Evolutionary conservation across 1,140 invertebrate genomes (phyloP).

Genomic region (Hyposmocoma kahamanoa): DNA sequence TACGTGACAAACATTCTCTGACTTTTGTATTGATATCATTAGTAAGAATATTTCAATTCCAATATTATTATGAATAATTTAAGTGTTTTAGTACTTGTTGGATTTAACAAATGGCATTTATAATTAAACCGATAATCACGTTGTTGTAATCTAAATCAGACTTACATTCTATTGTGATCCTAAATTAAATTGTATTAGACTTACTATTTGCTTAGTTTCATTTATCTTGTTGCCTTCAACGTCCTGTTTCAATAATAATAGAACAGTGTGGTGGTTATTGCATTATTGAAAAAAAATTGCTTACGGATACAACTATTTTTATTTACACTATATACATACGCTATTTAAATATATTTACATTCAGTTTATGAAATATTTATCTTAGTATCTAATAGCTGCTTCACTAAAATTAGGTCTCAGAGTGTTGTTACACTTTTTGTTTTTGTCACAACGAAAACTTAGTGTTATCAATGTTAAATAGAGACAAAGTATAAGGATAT

Average conservation of each 20-base stretch:
- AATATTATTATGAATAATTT: too few species aligned
- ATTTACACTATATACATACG: too few species aligned
- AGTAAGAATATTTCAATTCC: too few species aligned
- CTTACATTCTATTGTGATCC: slow-evolving; percentile 53
- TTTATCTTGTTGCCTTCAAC: slow-evolving; percentile 21
- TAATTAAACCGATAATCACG: neutral
- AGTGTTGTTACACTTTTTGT: too few species aligned
- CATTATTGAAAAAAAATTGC: too few species aligned
- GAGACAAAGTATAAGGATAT: slow-evolving; percentile 40
- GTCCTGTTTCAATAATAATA: too few species aligned
- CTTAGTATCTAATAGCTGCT: neutral
- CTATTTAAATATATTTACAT: too few species aligned
- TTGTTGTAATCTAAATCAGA: slow-evolving; percentile 16
- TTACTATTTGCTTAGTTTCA: slow-evolving; percentile 40
- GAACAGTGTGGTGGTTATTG: too few species aligned
- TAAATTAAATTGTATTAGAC: slow-evolving; percentile 67
- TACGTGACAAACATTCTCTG: too few species aligned
- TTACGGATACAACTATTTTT: too few species aligned
- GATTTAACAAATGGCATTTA: neutral
- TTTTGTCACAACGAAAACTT: slow-evolving; percentile 28
- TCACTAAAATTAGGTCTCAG: slow-evolving; percentile 14
- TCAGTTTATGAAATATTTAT: too few species aligned
- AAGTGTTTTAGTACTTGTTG: neutral
- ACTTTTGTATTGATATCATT: too few species aligned
- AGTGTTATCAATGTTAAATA: slow-evolving; percentile 39